Conservation (phyloP, 2,113 vertebrate genomes). For the Cavia aperea region DNA sequence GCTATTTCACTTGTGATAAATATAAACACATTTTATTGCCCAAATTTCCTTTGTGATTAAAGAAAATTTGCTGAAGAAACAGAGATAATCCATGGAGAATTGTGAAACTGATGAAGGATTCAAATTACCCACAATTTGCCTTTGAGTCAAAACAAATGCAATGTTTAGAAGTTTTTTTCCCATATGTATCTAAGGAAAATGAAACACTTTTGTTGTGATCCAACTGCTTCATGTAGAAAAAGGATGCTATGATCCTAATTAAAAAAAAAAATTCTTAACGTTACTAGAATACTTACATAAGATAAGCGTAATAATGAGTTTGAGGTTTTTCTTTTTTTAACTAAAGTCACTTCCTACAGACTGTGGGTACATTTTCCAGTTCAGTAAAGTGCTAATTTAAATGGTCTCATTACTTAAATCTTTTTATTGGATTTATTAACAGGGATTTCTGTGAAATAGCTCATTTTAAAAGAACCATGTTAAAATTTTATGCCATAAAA, state of each 20-base stretch:
- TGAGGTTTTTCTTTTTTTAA: not conserved
- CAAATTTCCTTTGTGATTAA: slow-evolving; percentile 59
- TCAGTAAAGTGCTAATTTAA: not conserved
- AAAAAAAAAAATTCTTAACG: slow-evolving; percentile 2
- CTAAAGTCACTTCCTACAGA: slow-evolving; percentile 21
- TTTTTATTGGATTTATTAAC: slow-evolving; percentile 16
- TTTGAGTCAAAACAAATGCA: slow-evolving; percentile 72
- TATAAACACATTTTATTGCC: slow-evolving; percentile 56
- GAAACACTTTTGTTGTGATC: slow-evolving; percentile 64
- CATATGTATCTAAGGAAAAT: slow-evolving; percentile 68
- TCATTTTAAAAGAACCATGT: slow-evolving; percentile 26
- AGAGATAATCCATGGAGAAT: slow-evolving; percentile 67
- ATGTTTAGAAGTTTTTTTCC: slow-evolving; percentile 67
- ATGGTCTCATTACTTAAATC: not conserved
- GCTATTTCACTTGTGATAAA: slow-evolving; percentile 38
- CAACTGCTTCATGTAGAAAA: slow-evolving; percentile 57
- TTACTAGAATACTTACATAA: not conserved
- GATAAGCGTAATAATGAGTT: not conserved
- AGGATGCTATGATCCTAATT: not conserved
- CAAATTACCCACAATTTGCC: slow-evolving; percentile 65
- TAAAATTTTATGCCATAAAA: slow-evolving; percentile 6
- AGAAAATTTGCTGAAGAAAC: slow-evolving; percentile 69
- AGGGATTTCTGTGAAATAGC: not conserved
- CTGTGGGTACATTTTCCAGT: not conserved
- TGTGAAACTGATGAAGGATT: slow-evolving; percentile 73